These are phyloP conservation scores for Agapornis roseicollis DNA, from an alignment of 2,113 vertebrate genomes.

Conservation along the genomic window DNA sequence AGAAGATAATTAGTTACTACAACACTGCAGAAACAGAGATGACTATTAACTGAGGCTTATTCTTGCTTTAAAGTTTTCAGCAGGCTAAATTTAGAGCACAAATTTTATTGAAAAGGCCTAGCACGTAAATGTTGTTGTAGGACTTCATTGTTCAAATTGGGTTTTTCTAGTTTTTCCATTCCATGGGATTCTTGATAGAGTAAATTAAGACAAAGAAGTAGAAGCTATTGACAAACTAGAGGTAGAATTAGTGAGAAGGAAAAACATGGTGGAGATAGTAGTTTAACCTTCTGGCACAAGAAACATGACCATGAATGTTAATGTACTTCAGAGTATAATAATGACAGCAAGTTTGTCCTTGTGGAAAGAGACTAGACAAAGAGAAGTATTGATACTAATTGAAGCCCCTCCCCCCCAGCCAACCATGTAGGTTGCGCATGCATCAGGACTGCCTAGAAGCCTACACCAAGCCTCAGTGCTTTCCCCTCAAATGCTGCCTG, in stretches of 20 bases:
- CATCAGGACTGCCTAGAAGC: neutral
- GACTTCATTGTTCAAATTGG: neutral
- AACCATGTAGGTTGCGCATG: neutral
- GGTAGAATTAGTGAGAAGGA: neutral
- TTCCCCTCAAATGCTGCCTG: neutral
- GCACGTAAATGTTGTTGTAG: neutral
- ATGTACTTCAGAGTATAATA: neutral
- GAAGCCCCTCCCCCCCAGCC: fast-evolving
- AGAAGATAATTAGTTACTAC: neutral
- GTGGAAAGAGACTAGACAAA: neutral
- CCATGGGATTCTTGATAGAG: neutral
- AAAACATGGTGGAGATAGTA: neutral
- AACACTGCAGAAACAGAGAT: neutral
- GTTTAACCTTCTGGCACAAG: neutral
- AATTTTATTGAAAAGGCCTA: neutral
- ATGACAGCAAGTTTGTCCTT: neutral
- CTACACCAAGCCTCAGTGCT: neutral
- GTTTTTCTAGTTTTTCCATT: neutral
- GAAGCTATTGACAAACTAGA: neutral
- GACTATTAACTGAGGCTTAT: neutral
- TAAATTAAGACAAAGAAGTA: neutral
- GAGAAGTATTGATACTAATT: neutral
- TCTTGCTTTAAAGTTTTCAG: neutral
- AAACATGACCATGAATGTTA: neutral
- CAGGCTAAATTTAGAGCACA: neutral